phyloP scores from a whole-genome alignment of 2,113 vertebrate genomes.

The Callocephalon fimbriatum region DNA sequence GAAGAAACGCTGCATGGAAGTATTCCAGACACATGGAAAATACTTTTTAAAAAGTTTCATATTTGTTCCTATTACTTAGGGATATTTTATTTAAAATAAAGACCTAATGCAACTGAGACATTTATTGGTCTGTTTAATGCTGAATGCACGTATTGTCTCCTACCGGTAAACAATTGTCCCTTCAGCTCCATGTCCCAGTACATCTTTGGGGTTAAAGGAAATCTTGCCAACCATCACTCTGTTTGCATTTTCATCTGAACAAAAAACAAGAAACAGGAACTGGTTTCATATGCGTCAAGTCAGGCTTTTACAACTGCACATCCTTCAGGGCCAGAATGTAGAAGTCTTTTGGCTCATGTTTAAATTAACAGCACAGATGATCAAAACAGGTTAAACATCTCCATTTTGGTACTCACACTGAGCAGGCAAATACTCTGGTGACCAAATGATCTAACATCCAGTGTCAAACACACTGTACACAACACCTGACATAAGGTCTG shows the following conservation, averaged over 20 bases:
- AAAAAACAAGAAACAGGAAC: background rate
- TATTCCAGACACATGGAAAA: background rate
- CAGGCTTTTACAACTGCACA: background rate
- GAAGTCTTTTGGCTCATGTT: background rate
- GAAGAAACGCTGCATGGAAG: background rate
- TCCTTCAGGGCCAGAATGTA: too few species aligned
- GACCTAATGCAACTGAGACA: background rate
- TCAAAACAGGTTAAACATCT: background rate
- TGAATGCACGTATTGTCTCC: background rate
- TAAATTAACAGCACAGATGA: background rate
- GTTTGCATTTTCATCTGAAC: conserved; percentile 83
- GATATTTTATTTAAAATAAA: background rate
- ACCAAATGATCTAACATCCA: background rate
- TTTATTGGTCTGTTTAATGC: background rate
- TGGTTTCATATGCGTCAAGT: background rate
- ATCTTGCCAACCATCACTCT: conserved; percentile 92
- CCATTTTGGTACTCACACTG: background rate
- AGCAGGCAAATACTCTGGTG: background rate
- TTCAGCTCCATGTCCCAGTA: conserved; percentile 95
- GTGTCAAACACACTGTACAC: background rate
- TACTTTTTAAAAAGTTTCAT: background rate
- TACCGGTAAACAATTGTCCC: conserved; percentile 98
- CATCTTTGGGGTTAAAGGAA: conserved; percentile 88
- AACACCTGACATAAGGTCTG: background rate
- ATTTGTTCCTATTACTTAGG: background rate